A percentile compares a stretch with the other conserved stretches of the same genome.
These are phyloP conservation scores for Lordiphosa fenestrarum DNA, from an alignment of 2,888 invertebrate species.

Conservation along the genomic window DNA sequence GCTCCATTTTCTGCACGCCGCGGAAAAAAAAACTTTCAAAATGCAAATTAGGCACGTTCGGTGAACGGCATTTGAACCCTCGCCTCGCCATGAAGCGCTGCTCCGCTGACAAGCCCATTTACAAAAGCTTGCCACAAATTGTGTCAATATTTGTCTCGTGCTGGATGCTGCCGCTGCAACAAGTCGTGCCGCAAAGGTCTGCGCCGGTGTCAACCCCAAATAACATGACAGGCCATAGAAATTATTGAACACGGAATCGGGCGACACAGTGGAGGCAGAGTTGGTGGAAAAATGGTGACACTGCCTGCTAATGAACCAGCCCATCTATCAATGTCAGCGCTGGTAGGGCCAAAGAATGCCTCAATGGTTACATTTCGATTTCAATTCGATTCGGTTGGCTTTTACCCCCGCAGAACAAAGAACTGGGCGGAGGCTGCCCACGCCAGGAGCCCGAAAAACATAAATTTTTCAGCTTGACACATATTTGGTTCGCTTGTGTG, in stretches of 20 bases:
- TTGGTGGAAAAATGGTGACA: not conserved
- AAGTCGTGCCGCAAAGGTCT: constrained; percentile 80
- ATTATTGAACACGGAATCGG: constrained; percentile 63
- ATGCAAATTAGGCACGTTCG: constrained; percentile 68
- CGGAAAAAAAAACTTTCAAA: constrained; percentile 54
- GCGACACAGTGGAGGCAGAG: constrained; percentile 22
- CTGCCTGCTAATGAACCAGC: constrained; percentile 18
- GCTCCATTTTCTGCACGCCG: constrained; percentile 64
- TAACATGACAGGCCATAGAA: constrained; percentile 72
- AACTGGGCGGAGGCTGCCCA: constrained; percentile 31
- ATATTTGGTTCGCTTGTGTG: constrained; percentile 7
- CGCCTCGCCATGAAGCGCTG: constrained; percentile 15
- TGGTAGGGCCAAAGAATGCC: constrained; percentile 49
- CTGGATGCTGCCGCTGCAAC: constrained; percentile 75
- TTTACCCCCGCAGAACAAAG: constrained; percentile 68
- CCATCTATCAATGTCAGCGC: constrained; percentile 73
- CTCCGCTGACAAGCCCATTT: constrained; percentile 40
- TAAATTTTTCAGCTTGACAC: constrained; percentile 14
- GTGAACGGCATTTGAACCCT: constrained; percentile 65
- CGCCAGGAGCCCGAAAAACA: constrained; percentile 10
- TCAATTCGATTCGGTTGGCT: constrained; percentile 60
- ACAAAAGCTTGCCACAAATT: constrained; percentile 65
- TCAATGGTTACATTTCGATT: constrained; percentile 50
- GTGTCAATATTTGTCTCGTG: constrained; percentile 71
- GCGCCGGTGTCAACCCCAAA: constrained; percentile 70